A percentile compares a stretch with the other conserved stretches of the same genome.
Conservation (phyloP, 2,113 vertebrate species). For the Nothocercus nigrocapillus region DNA sequence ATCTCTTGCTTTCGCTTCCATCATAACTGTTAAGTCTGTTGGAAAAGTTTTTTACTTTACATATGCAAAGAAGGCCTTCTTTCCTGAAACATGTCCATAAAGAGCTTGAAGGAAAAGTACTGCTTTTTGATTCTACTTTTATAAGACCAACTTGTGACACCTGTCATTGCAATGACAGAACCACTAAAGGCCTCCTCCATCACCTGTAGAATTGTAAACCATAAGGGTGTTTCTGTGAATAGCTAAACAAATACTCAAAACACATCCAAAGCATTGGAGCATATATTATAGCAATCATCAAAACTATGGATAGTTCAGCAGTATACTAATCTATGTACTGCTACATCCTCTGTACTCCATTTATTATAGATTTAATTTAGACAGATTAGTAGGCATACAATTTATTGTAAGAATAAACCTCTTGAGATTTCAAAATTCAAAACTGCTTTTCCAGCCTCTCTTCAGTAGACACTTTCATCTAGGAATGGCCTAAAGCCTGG, state of each 20-base stretch:
- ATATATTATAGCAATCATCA: neutral
- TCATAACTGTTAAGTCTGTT: neutral
- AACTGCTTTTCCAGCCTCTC: neutral
- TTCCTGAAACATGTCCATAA: constrained; percentile 27
- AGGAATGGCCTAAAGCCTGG: neutral
- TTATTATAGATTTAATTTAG: neutral
- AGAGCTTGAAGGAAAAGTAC: constrained; percentile 54
- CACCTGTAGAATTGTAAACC: constrained; percentile 67
- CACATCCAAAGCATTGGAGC: neutral
- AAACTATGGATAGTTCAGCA: neutral
- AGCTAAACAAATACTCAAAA: neutral
- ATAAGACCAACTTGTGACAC: neutral
- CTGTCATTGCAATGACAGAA: constrained; percentile 70
- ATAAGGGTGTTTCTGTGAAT: neutral
- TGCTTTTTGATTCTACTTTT: constrained; percentile 66
- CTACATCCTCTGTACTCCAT: neutral
- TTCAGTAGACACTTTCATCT: neutral
- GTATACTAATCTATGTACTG: neutral
- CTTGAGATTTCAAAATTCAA: neutral
- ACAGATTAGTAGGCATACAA: neutral
- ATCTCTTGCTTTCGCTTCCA: neutral
- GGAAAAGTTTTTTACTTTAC: neutral
- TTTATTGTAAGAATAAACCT: neutral
- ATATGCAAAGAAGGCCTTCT: neutral
- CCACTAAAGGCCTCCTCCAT: constrained; percentile 74